phyloP scores from a whole-genome alignment of 1,140 invertebrate species.

The Sogatella furcifera region DNA sequence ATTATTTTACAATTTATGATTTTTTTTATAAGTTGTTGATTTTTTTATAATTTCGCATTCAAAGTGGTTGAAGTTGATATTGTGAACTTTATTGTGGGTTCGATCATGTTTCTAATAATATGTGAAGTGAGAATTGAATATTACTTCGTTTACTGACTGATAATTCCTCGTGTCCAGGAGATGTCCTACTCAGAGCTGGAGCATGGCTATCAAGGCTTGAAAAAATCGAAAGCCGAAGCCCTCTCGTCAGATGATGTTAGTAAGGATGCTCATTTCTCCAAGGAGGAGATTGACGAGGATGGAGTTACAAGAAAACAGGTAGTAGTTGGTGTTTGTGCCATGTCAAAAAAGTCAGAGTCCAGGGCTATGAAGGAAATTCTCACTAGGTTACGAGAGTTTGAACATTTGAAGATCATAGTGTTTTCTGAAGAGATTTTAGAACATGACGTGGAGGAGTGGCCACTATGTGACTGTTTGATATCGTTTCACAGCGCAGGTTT shows the following conservation, averaged over 20 bases:
- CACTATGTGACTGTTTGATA: conserved; percentile 94
- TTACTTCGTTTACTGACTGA: no score
- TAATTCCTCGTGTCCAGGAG: conserved; percentile 24
- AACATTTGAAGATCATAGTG: conserved; percentile 86
- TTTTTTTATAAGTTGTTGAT: no score
- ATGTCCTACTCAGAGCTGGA: conserved; percentile 82
- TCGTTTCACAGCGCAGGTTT: conserved; percentile 97
- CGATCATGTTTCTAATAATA: no score
- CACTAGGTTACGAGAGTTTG: conserved; percentile 85
- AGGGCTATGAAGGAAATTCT: conserved; percentile 98
- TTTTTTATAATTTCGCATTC: no score
- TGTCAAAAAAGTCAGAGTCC: conserved; percentile 96
- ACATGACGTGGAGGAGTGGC: conserved; percentile 96
- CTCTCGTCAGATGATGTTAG: neutral
- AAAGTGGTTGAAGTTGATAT: no score
- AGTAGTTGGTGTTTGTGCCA: conserved; percentile 92
- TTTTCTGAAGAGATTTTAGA: conserved; percentile 91
- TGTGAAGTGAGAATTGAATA: no score
- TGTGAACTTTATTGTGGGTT: no score
- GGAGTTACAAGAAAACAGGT: conserved; percentile 62
- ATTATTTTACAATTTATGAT: no score
- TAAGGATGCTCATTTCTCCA: neutral
- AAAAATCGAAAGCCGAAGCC: neutral
- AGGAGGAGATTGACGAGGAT: conserved; percentile 18
- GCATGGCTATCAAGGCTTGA: conserved; percentile 69